Evolutionary conservation across 1,140 invertebrate genomes (phyloP).

Genomic region (Tribolium madens): DNA sequence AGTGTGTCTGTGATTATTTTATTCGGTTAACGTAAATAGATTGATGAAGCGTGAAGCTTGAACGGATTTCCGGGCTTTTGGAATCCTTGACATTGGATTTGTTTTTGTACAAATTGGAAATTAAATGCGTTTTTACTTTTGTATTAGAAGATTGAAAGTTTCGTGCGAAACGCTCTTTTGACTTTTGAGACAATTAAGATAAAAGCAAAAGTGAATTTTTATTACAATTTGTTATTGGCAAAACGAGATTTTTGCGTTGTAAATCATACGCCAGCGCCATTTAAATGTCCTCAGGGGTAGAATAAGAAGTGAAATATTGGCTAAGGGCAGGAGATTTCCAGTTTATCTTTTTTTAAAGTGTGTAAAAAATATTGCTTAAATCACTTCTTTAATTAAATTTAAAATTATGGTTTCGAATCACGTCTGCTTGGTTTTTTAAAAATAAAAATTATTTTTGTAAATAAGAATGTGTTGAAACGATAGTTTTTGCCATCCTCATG

Average conservation of each 20-base stretch:
- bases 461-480: no score
- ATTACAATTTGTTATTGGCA: background rate
- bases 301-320: background rate
- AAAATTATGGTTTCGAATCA: background rate
- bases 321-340: background rate
- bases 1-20: background rate
- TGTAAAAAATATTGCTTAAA: background rate
- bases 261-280: background rate
- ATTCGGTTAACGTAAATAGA: background rate
- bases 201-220: background rate
- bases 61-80: background rate
- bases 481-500: no score
- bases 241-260: background rate
- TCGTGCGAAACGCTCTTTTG: background rate
- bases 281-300: background rate
- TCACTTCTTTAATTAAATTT: background rate
- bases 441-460: no score
- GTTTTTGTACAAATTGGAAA: background rate
- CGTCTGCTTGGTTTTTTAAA: no score
- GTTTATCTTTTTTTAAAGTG: background rate
- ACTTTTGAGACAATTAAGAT: background rate
- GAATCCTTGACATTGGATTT: background rate
- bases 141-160: background rate
- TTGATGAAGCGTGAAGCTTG: background rate
- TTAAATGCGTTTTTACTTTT: background rate